These are phyloP conservation scores for Distichodus sexfasciatus DNA, from an alignment of 2,797 vertebrate genomes.

Conservation along the genomic window DNA sequence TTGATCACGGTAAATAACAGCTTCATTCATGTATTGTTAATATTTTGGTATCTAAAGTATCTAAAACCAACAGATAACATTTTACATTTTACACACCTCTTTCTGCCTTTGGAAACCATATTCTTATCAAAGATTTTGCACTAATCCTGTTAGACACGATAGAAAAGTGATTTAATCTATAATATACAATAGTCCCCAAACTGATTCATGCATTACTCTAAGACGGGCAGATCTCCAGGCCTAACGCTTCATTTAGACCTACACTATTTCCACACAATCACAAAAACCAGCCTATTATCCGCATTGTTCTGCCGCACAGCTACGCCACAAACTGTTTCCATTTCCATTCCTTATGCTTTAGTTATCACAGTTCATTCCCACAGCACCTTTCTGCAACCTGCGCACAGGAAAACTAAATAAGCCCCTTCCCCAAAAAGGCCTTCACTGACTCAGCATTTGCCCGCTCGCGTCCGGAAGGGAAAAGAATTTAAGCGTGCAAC, in stretches of 20 bases:
- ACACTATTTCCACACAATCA: background rate
- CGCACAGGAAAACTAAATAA: slow-evolving; percentile 44
- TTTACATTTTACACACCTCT: background rate
- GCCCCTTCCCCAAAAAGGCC: slow-evolving; percentile 12
- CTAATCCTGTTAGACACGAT: background rate
- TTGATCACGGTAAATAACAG: slow-evolving; percentile 13
- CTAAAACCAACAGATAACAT: too few relatives aligned
- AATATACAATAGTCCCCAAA: background rate
- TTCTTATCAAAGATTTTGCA: background rate
- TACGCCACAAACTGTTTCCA: background rate
- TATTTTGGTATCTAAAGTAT: slow-evolving; percentile 11
- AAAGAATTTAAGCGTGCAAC: slow-evolving; percentile 65
- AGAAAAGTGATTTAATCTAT: background rate
- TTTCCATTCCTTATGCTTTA: background rate
- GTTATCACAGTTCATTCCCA: slow-evolving; percentile 7
- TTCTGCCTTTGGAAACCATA: background rate
- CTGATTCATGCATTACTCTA: background rate
- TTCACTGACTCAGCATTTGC: slow-evolving; percentile 62
- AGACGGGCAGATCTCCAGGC: background rate
- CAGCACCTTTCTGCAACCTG: slow-evolving; percentile 18
- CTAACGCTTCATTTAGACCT: background rate
- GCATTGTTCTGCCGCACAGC: background rate
- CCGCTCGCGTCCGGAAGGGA: slow-evolving; percentile 19
- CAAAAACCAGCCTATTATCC: background rate
- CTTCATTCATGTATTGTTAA: slow-evolving; percentile 21